Percentiles rank a stretch among this genome's conserved stretches.
These are phyloP conservation scores for Hypsopygia costalis DNA, from an alignment of 2,888 invertebrate species.

Conservation along the genomic window DNA sequence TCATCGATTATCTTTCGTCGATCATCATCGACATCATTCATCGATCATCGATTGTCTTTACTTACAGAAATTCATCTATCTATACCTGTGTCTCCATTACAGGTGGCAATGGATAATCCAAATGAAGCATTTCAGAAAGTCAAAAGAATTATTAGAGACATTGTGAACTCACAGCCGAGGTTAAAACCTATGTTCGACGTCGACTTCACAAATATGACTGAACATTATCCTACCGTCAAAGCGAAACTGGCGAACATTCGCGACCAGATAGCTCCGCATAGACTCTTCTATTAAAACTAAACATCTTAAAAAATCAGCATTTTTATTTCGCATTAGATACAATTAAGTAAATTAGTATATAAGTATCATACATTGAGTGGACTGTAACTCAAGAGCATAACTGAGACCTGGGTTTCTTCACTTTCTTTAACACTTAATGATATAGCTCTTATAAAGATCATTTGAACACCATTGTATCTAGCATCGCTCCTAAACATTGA, in stretches of 20 bases:
- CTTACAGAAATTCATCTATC: no score
- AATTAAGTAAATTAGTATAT: constrained; percentile 56
- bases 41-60: no score
- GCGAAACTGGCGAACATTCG: constrained; percentile 42
- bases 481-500: constrained; percentile 98
- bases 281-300: constrained; percentile 48
- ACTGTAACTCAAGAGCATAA: constrained; percentile 27
- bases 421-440: constrained; percentile 52
- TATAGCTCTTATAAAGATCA: constrained; percentile 46
- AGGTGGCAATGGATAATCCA: constrained; percentile 59
- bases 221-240: constrained; percentile 42
- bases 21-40: no score
- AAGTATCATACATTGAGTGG: constrained; percentile 53
- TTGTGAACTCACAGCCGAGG: constrained; percentile 45
- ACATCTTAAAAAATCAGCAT: constrained; percentile 36
- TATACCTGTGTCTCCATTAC: constrained; percentile 13
- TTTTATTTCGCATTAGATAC: constrained; percentile 56
- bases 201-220: constrained; percentile 43
- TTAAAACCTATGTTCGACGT: constrained; percentile 62
- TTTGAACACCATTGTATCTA: constrained; percentile 85
- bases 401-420: constrained; percentile 46
- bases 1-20: no score
- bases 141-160: constrained; percentile 48
- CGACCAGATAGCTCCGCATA: constrained; percentile 54
- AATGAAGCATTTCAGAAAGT: constrained; percentile 51